Percentiles rank a stretch among this genome's conserved stretches.
Conservation (phyloP, 2,888 invertebrate genomes). For the Marronus borbonicus region DNA sequence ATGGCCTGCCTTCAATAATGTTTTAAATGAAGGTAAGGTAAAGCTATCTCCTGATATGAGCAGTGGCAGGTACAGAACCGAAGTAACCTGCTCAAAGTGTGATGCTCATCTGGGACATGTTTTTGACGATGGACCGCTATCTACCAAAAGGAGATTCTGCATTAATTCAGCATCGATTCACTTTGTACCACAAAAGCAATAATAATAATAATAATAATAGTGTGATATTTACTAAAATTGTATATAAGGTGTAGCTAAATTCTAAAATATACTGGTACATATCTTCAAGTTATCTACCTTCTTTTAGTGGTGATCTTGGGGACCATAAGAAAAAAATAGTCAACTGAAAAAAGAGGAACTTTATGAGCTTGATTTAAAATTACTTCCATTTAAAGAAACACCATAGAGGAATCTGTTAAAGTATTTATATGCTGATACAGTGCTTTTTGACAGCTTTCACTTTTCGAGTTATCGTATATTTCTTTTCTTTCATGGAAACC, state of each 20-base stretch:
- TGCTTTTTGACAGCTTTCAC: too few species aligned
- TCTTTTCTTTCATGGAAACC: too few species aligned
- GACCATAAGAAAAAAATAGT: too few species aligned
- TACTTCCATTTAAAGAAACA: too few species aligned
- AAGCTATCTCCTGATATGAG: constrained; percentile 91
- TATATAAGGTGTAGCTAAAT: neutral
- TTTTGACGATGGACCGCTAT: constrained; percentile 96
- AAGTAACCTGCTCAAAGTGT: constrained; percentile 95
- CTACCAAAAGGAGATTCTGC: constrained; percentile 95
- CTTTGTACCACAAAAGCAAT: constrained; percentile 74
- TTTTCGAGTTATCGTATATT: too few species aligned
- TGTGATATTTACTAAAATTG: neutral
- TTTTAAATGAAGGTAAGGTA: constrained; percentile 88
- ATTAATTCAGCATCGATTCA: constrained; percentile 94
- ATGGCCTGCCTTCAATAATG: constrained; percentile 98
- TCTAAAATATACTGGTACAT: neutral
- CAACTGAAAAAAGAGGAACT: too few species aligned
- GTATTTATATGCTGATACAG: too few species aligned
- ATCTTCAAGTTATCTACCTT: too few species aligned
- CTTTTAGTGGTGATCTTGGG: too few species aligned
- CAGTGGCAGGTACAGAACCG: constrained; percentile 93
- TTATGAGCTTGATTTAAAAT: too few species aligned
- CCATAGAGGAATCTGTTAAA: too few species aligned
- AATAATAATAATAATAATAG: neutral
- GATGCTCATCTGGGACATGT: constrained; percentile 97